Base-by-base conservation (phyloP, 2,113 vertebrate genomes). In the Aspiorhynchus laticeps region DNA sequence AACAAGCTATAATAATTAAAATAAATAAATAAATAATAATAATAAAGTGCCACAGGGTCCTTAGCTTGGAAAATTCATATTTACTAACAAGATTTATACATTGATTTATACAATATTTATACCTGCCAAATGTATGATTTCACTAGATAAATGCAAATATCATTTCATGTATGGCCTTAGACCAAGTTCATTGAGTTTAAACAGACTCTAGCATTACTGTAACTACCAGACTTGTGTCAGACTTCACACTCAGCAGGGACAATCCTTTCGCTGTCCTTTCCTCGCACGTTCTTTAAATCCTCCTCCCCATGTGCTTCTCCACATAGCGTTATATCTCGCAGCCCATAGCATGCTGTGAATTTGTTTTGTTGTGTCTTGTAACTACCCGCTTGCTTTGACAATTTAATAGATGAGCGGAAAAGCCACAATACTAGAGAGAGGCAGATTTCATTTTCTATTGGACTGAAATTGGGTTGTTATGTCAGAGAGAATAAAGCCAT, bases 401-500 rank as follows among this genome's bases (percentile, higher is more conserved):
- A 90, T 88, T 92, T 90, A 93, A 92, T 92, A 88, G 91, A 87
- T 65, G 36, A 88, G 85, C 17, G 12, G 61, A 86, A 88, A 86
- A 65, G 9, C 79, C 79, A 84, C 90, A 91, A 86, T 87, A 91
- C 91, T 91, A 88, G 36, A 24, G 88, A 88, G 84, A 88, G 90
- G 88, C 87, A 90, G 88, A 92, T 92, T 93, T 93, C 84, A 92
- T 92, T 93, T 93, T 87, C 91, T 90, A 83, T 91, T 91, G 78
- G 3, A 59, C 86, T 90, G 90, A 92, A 93, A 94, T 90, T 91
- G 89, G 86, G 87, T 87, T 88, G 56, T 41, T 33, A 87, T 88
- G 88, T 91, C 86, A 38, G 89, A 87, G 81, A 86, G 89, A 92
- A 92, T 91, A 90, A 92, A 92, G 90, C 78, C 51, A 90, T 87